Evolutionary conservation across 2,113 vertebrate genomes (phyloP).

Genomic region (Plecturocebus donacophilus): DNA sequence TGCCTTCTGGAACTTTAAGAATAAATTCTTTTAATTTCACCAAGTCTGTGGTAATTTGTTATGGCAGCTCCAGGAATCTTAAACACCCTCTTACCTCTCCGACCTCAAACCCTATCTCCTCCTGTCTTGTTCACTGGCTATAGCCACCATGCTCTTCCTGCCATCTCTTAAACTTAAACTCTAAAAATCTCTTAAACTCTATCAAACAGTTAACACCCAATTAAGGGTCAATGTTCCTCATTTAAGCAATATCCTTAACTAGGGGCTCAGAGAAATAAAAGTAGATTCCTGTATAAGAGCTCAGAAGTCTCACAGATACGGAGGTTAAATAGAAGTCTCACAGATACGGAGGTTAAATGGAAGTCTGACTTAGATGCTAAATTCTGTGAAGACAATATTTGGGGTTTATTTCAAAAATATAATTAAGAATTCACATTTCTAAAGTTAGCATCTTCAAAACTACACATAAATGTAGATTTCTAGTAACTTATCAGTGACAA

Average conservation of each 20-base stretch:
- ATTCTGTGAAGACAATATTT: neutral
- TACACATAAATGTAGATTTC: neutral
- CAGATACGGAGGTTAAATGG: neutral
- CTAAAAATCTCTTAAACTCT: no score
- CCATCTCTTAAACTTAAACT: no score
- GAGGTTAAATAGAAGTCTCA: neutral
- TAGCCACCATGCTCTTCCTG: neutral
- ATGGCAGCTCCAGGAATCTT: neutral
- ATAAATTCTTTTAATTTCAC: neutral
- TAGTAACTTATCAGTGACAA: neutral
- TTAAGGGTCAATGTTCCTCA: neutral
- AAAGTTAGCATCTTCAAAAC: conserved; percentile 21
- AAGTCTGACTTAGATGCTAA: neutral
- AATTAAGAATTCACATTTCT: neutral
- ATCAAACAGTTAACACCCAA: neutral
- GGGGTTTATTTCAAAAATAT: neutral
- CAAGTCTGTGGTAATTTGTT: neutral
- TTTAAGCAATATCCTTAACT: neutral
- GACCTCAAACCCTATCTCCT: neutral
- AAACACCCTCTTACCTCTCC: neutral
- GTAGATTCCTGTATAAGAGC: neutral
- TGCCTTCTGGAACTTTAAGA: neutral
- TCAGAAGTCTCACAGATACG: neutral
- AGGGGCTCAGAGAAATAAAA: neutral
- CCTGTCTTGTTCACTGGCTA: neutral